Conservation (phyloP, 2,888 invertebrate genomes). For the Phorcus lineatus region DNA sequence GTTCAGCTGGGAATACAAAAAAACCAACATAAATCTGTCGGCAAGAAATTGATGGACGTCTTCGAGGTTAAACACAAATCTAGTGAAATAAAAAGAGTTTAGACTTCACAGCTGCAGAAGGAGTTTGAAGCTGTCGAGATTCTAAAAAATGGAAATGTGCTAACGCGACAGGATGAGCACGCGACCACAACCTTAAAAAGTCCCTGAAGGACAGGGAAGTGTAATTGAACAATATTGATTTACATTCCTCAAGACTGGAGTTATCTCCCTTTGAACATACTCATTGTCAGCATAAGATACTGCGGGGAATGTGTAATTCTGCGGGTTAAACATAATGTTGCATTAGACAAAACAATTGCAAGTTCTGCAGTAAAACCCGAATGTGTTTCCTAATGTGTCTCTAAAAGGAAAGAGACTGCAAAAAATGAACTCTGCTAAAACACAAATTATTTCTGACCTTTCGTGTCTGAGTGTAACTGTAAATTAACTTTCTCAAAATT, state of each 20-base stretch:
- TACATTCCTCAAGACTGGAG: neutral
- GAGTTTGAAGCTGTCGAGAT: no score
- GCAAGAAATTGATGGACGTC: no score
- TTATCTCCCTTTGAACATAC: neutral
- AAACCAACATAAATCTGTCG: neutral
- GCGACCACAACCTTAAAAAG: neutral
- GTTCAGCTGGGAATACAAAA: slow-evolving; percentile 81
- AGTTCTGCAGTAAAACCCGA: neutral
- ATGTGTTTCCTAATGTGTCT: slow-evolving; percentile 1
- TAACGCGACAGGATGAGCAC: neutral
- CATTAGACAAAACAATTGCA: neutral
- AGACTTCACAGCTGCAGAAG: no score
- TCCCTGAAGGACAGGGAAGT: neutral
- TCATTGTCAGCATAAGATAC: neutral
- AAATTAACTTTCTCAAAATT: no score
- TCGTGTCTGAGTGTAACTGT: no score
- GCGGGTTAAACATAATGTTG: neutral
- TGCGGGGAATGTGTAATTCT: neutral
- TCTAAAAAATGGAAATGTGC: no score
- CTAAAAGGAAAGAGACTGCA: no score
- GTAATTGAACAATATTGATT: slow-evolving; percentile 23
- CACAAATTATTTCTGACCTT: no score
- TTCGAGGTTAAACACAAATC: no score
- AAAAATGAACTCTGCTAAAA: no score
- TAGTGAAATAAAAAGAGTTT: no score